Base-by-base conservation (phyloP, 2,888 invertebrate species). In the Eristalinus aeneus region DNA sequence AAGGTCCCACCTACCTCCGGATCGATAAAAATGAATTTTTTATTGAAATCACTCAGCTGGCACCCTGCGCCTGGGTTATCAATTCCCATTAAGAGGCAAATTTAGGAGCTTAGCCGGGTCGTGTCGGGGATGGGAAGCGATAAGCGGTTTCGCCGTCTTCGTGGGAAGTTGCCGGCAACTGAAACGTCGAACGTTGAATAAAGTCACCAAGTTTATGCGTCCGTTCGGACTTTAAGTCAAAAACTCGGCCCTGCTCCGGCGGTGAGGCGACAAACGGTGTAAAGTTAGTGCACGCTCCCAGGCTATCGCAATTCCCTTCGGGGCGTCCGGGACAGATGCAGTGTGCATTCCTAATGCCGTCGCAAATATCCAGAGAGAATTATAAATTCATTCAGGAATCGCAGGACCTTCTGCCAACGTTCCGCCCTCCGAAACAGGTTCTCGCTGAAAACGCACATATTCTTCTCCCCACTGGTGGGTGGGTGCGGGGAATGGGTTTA, bases 301-400 rank as follows among this genome's bases (percentile, higher is more conserved):
- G 86, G 65, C 77, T 80, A 69, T 78, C 82, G 65, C 74, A 39
- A 69, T 61, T 77, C 71, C 82, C 77, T 46, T 27, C 12, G 69
- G 82, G 82, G 60, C 63, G 39, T 73, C 58, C 64, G 46, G n/a
- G 56, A 34, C 74, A 82, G 78, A 82, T 86, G 82, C 86, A 86
- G 65, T 71, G 54, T 82, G 86, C 82, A 86, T 86, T 78, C 36
- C 77, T 86, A 86, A 86, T 86, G 74, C 77, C 58, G 74, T 77
- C 76, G 54, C 73, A 76, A 81, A 75, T 58, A 86, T 77, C 71
- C 68, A 31, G 16, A 46, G 46, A 64, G 74, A 77, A 86, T 82
- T 86, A 82, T 82, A 74, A 82, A 82, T 86, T 86, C 77, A 86
- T 86, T 85, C 85, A 16, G 46, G 16, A 46, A 16, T 46, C 46